phyloP scores from a whole-genome alignment of 1,140 invertebrate genomes.

The Drosophila sp. region DNA sequence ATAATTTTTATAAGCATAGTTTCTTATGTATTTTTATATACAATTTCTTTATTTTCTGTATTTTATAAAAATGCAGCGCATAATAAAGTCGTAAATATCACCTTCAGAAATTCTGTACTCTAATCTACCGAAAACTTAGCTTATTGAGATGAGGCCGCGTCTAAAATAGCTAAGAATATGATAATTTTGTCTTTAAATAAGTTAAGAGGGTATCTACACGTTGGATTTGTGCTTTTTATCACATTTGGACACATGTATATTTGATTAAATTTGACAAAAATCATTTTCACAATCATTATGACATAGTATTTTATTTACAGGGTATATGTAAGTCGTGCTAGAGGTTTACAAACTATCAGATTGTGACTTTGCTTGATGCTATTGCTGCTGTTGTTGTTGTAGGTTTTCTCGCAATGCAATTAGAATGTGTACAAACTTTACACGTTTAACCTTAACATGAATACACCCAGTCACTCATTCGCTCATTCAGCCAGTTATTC shows the following conservation, averaged over 20 bases:
- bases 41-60: too few relatives aligned
- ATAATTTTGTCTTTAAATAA: too few relatives aligned
- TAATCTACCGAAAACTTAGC: too few relatives aligned
- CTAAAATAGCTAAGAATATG: too few relatives aligned
- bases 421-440: slow-evolving; percentile 61
- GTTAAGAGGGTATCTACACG: neutral
- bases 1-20: too few relatives aligned
- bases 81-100: too few relatives aligned
- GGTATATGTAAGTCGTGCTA: neutral
- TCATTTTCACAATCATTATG: too few relatives aligned
- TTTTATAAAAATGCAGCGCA: too few relatives aligned
- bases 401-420: slow-evolving; percentile 38
- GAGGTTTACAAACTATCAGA: neutral
- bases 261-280: too few relatives aligned
- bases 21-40: too few relatives aligned
- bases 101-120: too few relatives aligned
- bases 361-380: slow-evolving; percentile 6
- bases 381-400: slow-evolving; percentile 34
- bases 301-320: neutral
- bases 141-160: too few relatives aligned
- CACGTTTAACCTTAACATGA: slow-evolving; percentile 77
- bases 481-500: slow-evolving; percentile 43
- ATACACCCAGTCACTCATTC: slow-evolving; percentile 37
- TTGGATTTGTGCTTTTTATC: neutral
- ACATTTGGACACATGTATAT: neutral